A percentile compares a stretch with the other conserved stretches of the same genome.
These are phyloP conservation scores for Cylloceria caligata DNA, from an alignment of 2,888 invertebrate genomes.

Conservation along the genomic window DNA sequence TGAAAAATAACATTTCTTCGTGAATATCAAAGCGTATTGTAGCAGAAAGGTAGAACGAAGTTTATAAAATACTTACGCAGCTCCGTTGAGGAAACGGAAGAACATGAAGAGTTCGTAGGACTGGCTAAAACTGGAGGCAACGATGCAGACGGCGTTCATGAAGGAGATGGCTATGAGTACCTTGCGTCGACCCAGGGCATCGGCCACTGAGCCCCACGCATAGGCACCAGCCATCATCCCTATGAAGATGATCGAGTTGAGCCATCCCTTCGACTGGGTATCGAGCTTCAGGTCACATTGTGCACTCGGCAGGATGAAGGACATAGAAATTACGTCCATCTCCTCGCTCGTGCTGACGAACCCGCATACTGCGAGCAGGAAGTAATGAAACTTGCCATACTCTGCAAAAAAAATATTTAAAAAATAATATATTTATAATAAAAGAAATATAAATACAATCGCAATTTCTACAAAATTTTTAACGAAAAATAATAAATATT, in stretches of 20 bases:
- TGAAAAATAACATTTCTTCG: constrained; percentile 81
- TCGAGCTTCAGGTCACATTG: constrained; percentile 96
- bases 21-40: neutral
- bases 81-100: constrained; percentile 96
- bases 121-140: constrained; percentile 96
- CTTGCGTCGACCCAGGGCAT: constrained; percentile 94
- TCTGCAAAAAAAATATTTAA: constrained; percentile 84
- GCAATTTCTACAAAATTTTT: no score
- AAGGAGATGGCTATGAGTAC: constrained; percentile 95
- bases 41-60: no score
- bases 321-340: constrained; percentile 98
- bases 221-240: constrained; percentile 98
- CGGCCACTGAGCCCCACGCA: constrained; percentile 96
- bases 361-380: constrained; percentile 95
- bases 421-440: neutral
- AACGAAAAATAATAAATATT: neutral
- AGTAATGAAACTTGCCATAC: constrained; percentile 95
- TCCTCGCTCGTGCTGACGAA: constrained; percentile 98
- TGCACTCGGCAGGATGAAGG: constrained; percentile 96
- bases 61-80: constrained; percentile 96
- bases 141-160: constrained; percentile 95
- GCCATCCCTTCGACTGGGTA: constrained; percentile 93
- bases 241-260: constrained; percentile 93
- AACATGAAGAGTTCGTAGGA: constrained; percentile 95
- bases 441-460: neutral